A percentile compares a stretch with the other conserved stretches of the same genome.
Conservation (phyloP, 2,797 vertebrate genomes). For the Prionace glauca region DNA sequence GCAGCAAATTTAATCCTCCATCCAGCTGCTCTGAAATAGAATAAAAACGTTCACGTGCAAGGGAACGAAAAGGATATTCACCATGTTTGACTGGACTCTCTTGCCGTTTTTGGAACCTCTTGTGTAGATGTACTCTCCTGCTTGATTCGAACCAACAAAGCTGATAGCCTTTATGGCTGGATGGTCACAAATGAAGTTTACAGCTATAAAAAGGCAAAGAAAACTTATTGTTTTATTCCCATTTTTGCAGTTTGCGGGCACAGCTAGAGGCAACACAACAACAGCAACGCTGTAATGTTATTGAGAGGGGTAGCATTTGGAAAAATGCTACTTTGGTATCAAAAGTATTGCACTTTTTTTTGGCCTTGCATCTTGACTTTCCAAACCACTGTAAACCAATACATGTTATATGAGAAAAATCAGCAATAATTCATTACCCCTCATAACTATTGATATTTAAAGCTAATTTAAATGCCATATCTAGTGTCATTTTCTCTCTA, state of each 20-base stretch:
- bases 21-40: background rate
- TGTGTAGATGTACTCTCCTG: constrained; percentile 93
- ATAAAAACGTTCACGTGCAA: background rate
- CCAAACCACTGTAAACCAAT: background rate
- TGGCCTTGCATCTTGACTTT: background rate
- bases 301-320: background rate
- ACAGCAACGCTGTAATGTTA: background rate
- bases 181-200: constrained; percentile 94
- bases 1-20: background rate
- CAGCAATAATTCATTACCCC: background rate
- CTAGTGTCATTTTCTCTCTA: background rate
- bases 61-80: constrained; percentile 50
- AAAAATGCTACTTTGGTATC: background rate
- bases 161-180: constrained; percentile 93
- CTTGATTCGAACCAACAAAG: constrained; percentile 96
- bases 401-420: background rate
- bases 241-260: background rate
- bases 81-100: constrained; percentile 95
- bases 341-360: background rate
- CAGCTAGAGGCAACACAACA: background rate
- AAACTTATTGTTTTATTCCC: constrained; percentile 43
- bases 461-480: background rate
- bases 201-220: constrained; percentile 63
- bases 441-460: background rate
- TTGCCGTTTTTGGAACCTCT: constrained; percentile 88